Percentiles rank a stretch among this genome's conserved stretches.
Conservation (phyloP, 2,888 invertebrate genomes). For the Sinodicranocentrus sp. region DNA sequence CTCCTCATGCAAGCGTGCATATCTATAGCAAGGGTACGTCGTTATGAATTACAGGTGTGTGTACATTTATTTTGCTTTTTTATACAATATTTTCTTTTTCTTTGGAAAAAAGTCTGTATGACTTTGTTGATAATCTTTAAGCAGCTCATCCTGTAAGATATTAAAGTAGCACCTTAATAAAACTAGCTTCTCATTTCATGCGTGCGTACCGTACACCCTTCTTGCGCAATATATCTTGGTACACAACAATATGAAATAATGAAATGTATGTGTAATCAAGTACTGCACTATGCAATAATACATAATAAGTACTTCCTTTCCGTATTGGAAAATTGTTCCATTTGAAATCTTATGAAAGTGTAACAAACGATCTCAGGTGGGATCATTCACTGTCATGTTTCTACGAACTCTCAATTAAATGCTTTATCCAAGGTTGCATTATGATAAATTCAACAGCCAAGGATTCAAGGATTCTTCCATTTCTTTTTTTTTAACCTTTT, state of each 20-base stretch:
- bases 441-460: neutral
- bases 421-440: neutral
- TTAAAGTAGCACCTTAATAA: no score
- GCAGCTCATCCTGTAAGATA: no score
- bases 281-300: no score
- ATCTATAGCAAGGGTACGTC: conserved; percentile 22
- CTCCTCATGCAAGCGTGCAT: conserved; percentile 43
- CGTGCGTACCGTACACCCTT: no score
- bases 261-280: neutral
- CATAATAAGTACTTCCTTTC: no score
- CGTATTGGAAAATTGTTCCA: no score
- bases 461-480: neutral
- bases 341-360: no score
- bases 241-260: no score
- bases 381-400: conserved; percentile 22
- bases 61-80: conserved; percentile 21
- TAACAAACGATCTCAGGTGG: no score
- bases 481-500: neutral
- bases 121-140: no score
- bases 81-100: conserved; percentile 40
- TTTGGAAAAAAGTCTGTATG: conserved; percentile 25
- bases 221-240: no score
- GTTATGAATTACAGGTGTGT: conserved; percentile 64
- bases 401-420: conserved; percentile 25
- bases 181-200: no score